Evolutionary conservation across 2,888 invertebrate species (phyloP).

Genomic region (Rosalia funebris): DNA sequence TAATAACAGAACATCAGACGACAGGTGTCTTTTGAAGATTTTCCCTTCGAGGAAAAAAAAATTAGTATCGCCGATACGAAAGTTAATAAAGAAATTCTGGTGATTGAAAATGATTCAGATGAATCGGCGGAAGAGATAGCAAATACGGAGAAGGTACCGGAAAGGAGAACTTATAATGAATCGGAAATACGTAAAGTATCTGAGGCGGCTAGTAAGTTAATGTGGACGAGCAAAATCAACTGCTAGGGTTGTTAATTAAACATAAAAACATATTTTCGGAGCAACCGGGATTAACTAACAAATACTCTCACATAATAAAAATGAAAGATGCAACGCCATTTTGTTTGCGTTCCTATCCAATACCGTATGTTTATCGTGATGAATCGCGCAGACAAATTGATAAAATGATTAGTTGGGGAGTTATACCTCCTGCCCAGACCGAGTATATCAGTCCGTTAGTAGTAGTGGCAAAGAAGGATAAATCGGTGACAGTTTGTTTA

Average conservation of each 20-base stretch:
- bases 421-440: background rate
- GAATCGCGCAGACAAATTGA: background rate
- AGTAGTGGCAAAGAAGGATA: background rate
- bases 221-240: background rate
- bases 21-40: no score
- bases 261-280: constrained; percentile 21
- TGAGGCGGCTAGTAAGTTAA: background rate
- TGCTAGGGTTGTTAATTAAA: constrained; percentile 5
- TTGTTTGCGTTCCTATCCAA: constrained; percentile 6
- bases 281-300: constrained; percentile 14
- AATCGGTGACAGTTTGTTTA: background rate
- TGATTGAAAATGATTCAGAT: constrained; percentile 6
- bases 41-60: no score
- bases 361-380: background rate
- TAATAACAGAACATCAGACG: no score
- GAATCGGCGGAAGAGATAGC: background rate
- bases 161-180: background rate
- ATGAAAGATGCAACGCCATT: constrained; percentile 4
- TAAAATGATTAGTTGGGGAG: constrained; percentile 12
- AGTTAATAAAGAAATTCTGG: constrained; percentile 1
- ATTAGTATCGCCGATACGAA: background rate
- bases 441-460: constrained; percentile 11
- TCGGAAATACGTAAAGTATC: background rate
- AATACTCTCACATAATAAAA: constrained; percentile 17
- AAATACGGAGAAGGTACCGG: background rate